phyloP scores from a whole-genome alignment of 2,888 invertebrate species.

The Cremastobaeus sp. region DNA sequence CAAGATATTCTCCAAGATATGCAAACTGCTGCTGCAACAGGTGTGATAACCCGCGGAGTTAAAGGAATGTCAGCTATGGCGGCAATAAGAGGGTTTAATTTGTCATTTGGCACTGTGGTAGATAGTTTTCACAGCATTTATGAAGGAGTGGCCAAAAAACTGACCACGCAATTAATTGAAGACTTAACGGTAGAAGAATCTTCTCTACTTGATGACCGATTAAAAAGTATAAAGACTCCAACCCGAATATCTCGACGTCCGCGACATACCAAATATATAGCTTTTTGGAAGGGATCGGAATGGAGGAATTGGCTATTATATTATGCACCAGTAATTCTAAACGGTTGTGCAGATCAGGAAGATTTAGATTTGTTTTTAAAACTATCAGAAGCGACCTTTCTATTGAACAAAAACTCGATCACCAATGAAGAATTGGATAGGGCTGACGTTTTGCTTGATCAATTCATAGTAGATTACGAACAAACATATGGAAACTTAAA shows the following conservation, averaged over 20 bases:
- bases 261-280: not conserved
- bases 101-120: not conserved
- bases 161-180: not conserved
- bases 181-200: not conserved
- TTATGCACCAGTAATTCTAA: not conserved
- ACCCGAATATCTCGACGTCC: not conserved
- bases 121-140: not conserved
- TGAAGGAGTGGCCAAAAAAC: not conserved
- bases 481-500: slow-evolving; percentile 26
- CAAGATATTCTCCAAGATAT: not conserved
- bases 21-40: not conserved
- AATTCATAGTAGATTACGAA: slow-evolving; percentile 33
- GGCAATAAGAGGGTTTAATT: not conserved
- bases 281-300: not conserved
- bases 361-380: too few relatives aligned
- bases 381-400: slow-evolving; percentile 16
- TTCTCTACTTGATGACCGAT: not conserved
- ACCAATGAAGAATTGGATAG: slow-evolving; percentile 7
- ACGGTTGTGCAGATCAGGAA: too few relatives aligned
- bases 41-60: not conserved
- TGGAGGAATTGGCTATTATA: not conserved
- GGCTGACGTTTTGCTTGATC: slow-evolving; percentile 5
- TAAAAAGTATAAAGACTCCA: not conserved
- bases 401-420: slow-evolving; percentile 24
- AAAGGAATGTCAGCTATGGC: not conserved